Percentiles rank a stretch among this genome's conserved stretches.
These are phyloP conservation scores for Teleogryllus occipitalis DNA, from an alignment of 1,140 invertebrate species.

Conservation along the genomic window DNA sequence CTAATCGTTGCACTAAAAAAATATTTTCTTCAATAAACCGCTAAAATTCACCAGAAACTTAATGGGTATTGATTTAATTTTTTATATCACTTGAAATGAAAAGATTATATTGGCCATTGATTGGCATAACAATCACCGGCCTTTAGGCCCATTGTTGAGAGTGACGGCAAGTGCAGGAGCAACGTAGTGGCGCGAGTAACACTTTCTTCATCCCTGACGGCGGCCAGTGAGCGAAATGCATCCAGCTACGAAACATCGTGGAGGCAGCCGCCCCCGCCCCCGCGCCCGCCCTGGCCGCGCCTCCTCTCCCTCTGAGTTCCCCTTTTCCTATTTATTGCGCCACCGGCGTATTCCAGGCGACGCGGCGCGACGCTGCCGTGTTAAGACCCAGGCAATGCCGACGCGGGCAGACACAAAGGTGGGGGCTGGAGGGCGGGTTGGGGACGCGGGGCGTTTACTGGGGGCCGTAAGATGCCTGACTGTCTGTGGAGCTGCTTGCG, in stretches of 20 bases:
- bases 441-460: not conserved
- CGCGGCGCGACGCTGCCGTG: no score
- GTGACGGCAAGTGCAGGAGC: not conserved
- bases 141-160: no score
- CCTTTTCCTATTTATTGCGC: not conserved
- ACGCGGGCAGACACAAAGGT: not conserved
- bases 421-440: no score
- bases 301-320: not conserved
- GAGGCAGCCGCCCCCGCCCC: not conserved
- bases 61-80: no score
- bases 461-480: not conserved
- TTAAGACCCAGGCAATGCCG: not conserved
- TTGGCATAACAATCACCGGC: no score
- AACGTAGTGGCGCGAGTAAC: not conserved
- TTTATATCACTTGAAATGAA: no score
- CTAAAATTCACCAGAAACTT: no score
- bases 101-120: no score
- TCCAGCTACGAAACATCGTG: not conserved
- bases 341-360: not conserved
- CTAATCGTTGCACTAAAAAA: no score
- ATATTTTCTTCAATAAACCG: no score
- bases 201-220: not conserved
- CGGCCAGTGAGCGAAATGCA: not conserved
- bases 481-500: not conserved
- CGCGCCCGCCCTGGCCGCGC: no score